Evolutionary conservation across 1,140 invertebrate species (phyloP).

Genomic region (Hypsibius dujardini): DNA sequence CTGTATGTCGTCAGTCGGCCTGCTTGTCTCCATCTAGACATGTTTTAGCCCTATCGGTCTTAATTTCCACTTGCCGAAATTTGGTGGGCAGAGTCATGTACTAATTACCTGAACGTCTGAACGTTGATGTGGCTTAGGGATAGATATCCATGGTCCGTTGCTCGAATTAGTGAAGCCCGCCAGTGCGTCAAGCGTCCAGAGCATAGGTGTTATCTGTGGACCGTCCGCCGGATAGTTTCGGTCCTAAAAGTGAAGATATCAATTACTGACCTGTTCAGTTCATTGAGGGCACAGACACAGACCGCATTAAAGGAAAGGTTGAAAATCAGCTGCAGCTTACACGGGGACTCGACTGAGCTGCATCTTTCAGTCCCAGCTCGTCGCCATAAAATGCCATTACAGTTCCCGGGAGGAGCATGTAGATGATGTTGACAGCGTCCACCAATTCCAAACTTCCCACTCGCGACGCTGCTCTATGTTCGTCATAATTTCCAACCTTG

Average conservation of each 20-base stretch:
- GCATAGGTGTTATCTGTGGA: background rate
- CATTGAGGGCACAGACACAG: too few species aligned
- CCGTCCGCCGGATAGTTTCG: too few species aligned
- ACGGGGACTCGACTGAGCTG: background rate
- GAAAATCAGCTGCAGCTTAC: too few species aligned
- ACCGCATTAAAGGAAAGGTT: too few species aligned
- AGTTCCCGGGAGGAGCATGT: background rate
- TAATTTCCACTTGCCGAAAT: too few species aligned
- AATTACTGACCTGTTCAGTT: too few species aligned
- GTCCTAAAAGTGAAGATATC: too few species aligned
- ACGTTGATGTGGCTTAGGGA: too few species aligned
- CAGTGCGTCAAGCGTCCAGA: background rate
- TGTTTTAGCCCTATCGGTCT: background rate
- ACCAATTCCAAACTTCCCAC: conserved; percentile 1
- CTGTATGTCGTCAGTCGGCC: too few species aligned
- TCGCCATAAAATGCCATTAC: conserved; percentile 2
- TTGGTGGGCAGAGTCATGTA: too few species aligned
- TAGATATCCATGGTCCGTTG: background rate
- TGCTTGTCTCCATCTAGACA: too few species aligned
- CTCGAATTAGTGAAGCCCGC: background rate
- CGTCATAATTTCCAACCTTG: background rate
- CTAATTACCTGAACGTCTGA: too few species aligned
- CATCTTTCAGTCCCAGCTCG: background rate
- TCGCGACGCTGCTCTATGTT: background rate
- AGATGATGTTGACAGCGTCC: background rate